Conservation (phyloP, 2,888 invertebrate genomes). For the Sminthurides aquaticus region DNA sequence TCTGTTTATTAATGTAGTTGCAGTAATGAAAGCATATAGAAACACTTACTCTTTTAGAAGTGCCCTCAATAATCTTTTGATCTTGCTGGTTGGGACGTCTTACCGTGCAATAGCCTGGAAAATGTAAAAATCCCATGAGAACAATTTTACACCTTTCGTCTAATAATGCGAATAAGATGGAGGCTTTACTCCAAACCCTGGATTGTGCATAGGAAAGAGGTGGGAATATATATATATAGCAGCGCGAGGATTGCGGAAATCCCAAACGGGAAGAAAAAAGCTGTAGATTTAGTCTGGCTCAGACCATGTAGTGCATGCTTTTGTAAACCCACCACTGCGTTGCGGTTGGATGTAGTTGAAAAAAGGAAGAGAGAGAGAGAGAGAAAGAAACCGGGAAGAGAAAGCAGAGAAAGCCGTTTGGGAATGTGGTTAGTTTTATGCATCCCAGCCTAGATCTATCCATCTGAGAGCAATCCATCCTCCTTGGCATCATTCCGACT, state of each 20-base stretch:
- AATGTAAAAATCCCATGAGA: conserved; percentile 19
- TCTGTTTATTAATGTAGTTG: not conserved
- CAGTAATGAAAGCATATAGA: conserved; percentile 15
- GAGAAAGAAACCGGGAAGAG: not conserved
- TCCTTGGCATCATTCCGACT: not conserved
- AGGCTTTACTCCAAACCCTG: too few relatives aligned
- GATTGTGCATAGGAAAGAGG: too few relatives aligned
- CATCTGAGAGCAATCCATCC: not conserved
- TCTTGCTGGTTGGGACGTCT: conserved; percentile 74
- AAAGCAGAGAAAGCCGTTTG: not conserved
- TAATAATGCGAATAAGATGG: too few relatives aligned
- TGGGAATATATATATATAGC: too few relatives aligned
- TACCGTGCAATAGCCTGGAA: conserved; percentile 70
- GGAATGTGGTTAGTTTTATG: too few relatives aligned
- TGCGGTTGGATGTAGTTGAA: too few relatives aligned
- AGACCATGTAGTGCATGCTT: too few relatives aligned
- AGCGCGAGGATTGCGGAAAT: too few relatives aligned
- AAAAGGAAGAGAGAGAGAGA: not conserved
- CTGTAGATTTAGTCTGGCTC: too few relatives aligned
- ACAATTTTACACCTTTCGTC: conserved; percentile 1
- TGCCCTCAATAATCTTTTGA: conserved; percentile 77
- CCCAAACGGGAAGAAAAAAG: too few relatives aligned
- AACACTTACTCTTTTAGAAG: conserved; percentile 69
- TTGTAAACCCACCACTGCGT: too few relatives aligned
- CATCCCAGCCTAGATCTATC: not conserved